Evolutionary conservation across 1,140 invertebrate species (phyloP).

Genomic region (Thrips palmi): DNA sequence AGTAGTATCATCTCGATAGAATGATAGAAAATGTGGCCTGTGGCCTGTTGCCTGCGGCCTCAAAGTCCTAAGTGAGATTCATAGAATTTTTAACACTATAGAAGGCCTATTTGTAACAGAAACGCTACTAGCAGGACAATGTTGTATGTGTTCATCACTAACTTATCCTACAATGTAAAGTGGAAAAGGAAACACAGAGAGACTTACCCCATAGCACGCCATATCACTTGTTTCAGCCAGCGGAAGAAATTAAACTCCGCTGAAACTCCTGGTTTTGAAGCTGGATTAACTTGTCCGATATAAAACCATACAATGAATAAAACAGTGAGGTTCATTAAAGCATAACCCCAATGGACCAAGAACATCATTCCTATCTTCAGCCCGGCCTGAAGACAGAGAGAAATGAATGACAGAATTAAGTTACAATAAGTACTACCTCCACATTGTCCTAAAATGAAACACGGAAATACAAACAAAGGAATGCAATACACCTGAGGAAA

Average conservation of each 20-base stretch:
- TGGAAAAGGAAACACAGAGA: conserved; percentile 9
- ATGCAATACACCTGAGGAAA: background rate
- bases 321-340: conserved; percentile 57
- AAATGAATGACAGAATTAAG: background rate
- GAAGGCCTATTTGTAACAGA: conserved; percentile 2
- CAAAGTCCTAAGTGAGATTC: background rate
- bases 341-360: conserved; percentile 82
- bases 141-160: background rate
- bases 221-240: conserved; percentile 58
- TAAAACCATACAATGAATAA: conserved; percentile 81
- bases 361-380: conserved; percentile 82
- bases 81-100: background rate
- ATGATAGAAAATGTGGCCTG: too few species aligned
- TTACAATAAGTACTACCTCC: conserved; percentile 1
- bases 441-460: too few species aligned
- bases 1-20: too few species aligned
- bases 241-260: conserved; percentile 72
- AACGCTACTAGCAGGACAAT: conserved; percentile 4
- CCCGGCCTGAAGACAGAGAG: conserved; percentile 39
- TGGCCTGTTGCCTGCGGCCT: too few species aligned
- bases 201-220: conserved; percentile 60
- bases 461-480: conserved; percentile 5
- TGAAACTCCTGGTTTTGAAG: conserved; percentile 77
- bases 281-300: conserved; percentile 83
- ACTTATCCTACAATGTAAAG: conserved; percentile 2